phyloP scores from a whole-genome alignment of 37 sponge, comb jelly and placozoan species.

The Oopsacas minuta region DNA sequence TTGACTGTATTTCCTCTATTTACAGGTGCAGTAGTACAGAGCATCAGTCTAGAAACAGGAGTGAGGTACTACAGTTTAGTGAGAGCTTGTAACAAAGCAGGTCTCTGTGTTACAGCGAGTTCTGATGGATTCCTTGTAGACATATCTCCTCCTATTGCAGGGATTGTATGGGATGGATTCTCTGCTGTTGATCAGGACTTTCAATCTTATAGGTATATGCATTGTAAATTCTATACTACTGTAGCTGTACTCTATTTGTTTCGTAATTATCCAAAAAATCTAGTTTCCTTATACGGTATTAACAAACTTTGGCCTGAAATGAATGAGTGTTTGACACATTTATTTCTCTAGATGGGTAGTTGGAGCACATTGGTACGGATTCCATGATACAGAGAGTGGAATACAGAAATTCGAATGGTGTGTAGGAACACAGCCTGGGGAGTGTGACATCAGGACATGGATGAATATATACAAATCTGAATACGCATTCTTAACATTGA shows the following conservation, averaged over 20 bases:
- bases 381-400: constrained; percentile 48
- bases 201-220: constrained; percentile 44
- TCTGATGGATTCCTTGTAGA: constrained; percentile 66
- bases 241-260: neutral
- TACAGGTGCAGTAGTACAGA: neutral
- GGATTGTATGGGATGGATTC: constrained; percentile 35
- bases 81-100: constrained; percentile 32
- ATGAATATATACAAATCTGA: constrained; percentile 24
- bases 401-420: constrained; percentile 26
- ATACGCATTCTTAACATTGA: constrained; percentile 18
- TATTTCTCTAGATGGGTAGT: neutral
- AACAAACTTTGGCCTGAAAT: too few species aligned
- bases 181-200: constrained; percentile 26
- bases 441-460: constrained; percentile 20
- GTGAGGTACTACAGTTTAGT: constrained; percentile 45
- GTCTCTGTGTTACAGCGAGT: constrained; percentile 24
- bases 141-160: constrained; percentile 44
- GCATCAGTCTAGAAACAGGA: constrained; percentile 22
- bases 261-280: too few species aligned
- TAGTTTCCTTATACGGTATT: too few species aligned
- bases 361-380: constrained; percentile 47
- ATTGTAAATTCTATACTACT: neutral
- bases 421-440: constrained; percentile 37
- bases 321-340: too few species aligned
- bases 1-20: neutral